Evolutionary conservation across 2,113 vertebrate genomes (phyloP).

Genomic region (Dromiciops gliroides): DNA sequence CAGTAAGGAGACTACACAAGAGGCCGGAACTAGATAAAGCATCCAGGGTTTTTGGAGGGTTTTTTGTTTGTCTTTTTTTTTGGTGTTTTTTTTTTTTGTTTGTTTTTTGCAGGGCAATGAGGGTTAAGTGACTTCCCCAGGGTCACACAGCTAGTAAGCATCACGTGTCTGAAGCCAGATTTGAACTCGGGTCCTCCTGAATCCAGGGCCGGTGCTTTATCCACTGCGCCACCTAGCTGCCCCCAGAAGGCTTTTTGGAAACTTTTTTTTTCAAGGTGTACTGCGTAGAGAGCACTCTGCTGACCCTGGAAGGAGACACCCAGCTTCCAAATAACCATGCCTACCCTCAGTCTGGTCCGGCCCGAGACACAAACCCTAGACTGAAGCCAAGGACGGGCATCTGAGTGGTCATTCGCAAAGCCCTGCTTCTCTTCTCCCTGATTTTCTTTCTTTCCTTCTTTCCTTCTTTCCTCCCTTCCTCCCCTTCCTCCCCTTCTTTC

Average conservation of each 20-base stretch:
- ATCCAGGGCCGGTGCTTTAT: too few species aligned
- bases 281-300: too few species aligned
- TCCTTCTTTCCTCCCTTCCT: too few species aligned
- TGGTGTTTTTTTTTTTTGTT: too few species aligned
- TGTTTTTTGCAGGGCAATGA: too few species aligned
- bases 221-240: too few species aligned
- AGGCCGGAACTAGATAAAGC: neutral
- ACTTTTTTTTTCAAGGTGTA: neutral
- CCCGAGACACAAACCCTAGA: neutral
- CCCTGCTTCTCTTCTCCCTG: neutral
- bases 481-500: too few species aligned
- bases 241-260: fast-evolving
- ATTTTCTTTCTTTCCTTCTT: neutral
- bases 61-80: too few species aligned
- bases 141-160: too few species aligned
- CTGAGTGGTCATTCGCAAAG: neutral
- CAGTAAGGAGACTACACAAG: neutral
- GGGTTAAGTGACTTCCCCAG: too few species aligned
- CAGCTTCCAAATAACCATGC: neutral
- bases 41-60: neutral
- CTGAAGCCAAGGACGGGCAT: neutral
- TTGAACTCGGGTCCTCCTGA: too few species aligned
- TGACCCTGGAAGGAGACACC: neutral
- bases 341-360: neutral
- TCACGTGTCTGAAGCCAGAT: too few species aligned